Evolutionary conservation across 2,888 invertebrate genomes (phyloP).

Genomic region (Falcaria lacertinaria): DNA sequence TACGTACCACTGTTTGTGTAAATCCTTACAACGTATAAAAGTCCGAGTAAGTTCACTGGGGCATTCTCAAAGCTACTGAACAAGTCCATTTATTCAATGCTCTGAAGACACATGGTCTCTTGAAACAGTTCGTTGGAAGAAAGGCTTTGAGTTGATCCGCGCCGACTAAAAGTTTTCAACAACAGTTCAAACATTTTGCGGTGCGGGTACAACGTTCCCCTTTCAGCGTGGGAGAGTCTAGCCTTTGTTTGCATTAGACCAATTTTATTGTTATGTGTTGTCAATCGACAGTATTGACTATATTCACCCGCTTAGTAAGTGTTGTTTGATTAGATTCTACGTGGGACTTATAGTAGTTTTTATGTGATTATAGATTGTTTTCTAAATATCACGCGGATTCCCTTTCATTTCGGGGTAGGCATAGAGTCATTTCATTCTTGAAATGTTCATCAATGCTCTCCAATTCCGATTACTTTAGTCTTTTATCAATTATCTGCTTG

Average conservation of each 20-base stretch:
- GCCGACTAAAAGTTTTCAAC: slow-evolving; percentile 73
- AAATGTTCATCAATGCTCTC: too few species aligned
- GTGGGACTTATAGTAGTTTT: too few species aligned
- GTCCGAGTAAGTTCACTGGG: slow-evolving; percentile 21
- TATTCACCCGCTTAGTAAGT: background rate
- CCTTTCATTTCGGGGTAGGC: too few species aligned
- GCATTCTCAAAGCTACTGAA: slow-evolving; percentile 35
- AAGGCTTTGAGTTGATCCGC: slow-evolving; percentile 55
- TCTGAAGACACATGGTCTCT: slow-evolving; percentile 56
- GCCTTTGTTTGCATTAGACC: slow-evolving; percentile 47
- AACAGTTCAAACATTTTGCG: slow-evolving; percentile 74
- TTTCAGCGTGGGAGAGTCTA: slow-evolving; percentile 47
- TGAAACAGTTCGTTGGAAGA: slow-evolving; percentile 46
- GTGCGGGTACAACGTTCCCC: slow-evolving; percentile 67
- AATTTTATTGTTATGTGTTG: slow-evolving; percentile 40
- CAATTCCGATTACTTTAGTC: too few species aligned
- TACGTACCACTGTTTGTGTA: background rate
- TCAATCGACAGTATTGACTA: slow-evolving; percentile 6
- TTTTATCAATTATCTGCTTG: too few species aligned
- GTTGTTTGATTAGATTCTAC: too few species aligned
- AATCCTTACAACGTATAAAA: slow-evolving; percentile 21
- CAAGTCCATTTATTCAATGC: slow-evolving; percentile 56
- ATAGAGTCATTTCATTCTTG: too few species aligned
- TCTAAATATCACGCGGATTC: too few species aligned
- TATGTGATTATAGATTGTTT: background rate